Evolutionary conservation across 2,888 invertebrate genomes (phyloP).

Genomic region (Aphelenchoides bicaudatus): DNA sequence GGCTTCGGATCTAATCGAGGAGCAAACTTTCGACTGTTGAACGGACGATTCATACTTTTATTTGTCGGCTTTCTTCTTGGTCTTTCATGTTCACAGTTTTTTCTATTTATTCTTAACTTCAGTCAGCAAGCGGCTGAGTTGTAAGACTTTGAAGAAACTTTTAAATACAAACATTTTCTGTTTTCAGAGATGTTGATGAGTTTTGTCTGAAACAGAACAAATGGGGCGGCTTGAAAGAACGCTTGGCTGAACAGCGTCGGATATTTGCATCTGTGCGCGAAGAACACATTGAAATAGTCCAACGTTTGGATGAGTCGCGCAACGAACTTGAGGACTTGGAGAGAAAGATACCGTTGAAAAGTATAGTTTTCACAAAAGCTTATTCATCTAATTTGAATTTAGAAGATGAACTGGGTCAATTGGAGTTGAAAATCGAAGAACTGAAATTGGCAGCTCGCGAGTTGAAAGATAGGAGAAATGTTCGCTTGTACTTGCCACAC

Average conservation of each 20-base stretch:
- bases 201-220: conserved; percentile 21
- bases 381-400: too few species aligned
- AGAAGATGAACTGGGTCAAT: conserved; percentile 42
- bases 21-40: neutral
- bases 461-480: conserved; percentile 43
- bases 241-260: conserved; percentile 32
- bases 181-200: conserved; percentile 17
- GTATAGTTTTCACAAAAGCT: conserved; percentile 32
- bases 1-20: too few species aligned
- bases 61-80: neutral
- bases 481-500: conserved; percentile 47
- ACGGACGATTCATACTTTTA: neutral
- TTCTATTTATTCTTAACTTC: neutral
- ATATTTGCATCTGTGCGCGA: conserved; percentile 39
- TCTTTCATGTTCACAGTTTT: neutral
- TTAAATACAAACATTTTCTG: neutral
- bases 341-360: conserved; percentile 44
- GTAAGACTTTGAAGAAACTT: neutral
- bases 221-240: conserved; percentile 21
- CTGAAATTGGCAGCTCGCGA: conserved; percentile 29
- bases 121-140: neutral
- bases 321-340: conserved; percentile 41
- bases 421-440: conserved; percentile 46
- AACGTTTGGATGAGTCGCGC: conserved; percentile 41
- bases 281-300: conserved; percentile 39